These are phyloP conservation scores for Olivierus martensii DNA, from an alignment of 1,140 invertebrate species.

Conservation along the genomic window DNA sequence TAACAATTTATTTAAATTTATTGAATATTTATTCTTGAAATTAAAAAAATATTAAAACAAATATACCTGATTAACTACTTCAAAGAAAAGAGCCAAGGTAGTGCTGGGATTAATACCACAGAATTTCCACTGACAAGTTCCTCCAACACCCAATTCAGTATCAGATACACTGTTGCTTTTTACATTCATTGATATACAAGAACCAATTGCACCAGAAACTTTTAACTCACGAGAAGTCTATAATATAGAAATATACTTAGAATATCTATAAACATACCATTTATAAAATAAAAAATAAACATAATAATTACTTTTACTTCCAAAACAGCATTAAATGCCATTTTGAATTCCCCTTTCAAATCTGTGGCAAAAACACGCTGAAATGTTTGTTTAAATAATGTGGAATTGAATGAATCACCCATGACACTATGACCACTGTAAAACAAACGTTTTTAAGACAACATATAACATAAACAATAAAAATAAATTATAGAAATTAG, in stretches of 20 bases:
- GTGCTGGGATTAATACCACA: constrained; percentile 85
- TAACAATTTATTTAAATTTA: constrained; percentile 1
- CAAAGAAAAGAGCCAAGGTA: constrained; percentile 90
- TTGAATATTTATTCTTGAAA: not conserved
- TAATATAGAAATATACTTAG: not conserved
- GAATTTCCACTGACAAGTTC: constrained; percentile 97
- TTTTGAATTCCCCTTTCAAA: constrained; percentile 81
- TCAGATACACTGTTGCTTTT: constrained; percentile 86
- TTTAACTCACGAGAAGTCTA: constrained; percentile 44
- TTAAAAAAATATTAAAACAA: not conserved
- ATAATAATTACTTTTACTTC: constrained; percentile 62
- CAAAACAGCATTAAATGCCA: constrained; percentile 94
- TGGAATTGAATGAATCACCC: constrained; percentile 98
- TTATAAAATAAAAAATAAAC: constrained; percentile 10
- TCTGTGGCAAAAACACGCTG: constrained; percentile 93
- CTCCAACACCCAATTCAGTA: constrained; percentile 91
- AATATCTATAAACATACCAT: constrained; percentile 4
- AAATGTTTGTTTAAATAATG: constrained; percentile 97
- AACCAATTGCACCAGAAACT: constrained; percentile 87
- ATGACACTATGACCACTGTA: constrained; percentile 95
- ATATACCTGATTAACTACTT: constrained; percentile 76
- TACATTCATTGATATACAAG: constrained; percentile 84
- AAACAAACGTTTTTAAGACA: too few species aligned
- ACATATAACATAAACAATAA: too few species aligned
- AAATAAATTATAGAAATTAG: too few species aligned